Base-by-base conservation (phyloP, 2,888 invertebrate species). In the Drosophila maculinotata region DNA sequence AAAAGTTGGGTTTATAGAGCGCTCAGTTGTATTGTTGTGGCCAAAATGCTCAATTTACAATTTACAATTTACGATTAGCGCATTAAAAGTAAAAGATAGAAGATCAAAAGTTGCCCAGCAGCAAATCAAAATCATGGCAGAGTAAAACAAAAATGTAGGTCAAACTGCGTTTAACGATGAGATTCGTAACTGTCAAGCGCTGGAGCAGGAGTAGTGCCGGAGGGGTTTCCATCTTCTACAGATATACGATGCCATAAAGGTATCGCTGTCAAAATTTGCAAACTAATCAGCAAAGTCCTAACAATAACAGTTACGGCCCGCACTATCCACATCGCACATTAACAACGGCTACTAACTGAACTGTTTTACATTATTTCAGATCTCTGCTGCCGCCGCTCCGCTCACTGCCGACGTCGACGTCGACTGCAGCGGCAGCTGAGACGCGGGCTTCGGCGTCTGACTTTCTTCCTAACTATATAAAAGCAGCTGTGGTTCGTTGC, bases 391-490 rank as follows among this genome's bases (percentile, higher is more conserved):
- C 51, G 47, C 25, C 52, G 33, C n/a, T n/a, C n/a, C n/a, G n/a
- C n/a, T n/a, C n/a, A 44, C 66, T 58, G 62, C 51, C 39, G 47
- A 36, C 39, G 42, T 36, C 68, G 33, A 45, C 67, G 36, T n/a
- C 33, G 58, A 42, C 71, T 31, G 35, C 59, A 26, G 54, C 67
- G 8, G 33, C 51, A 12, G 31, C 57, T 39, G 52, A 62, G 52
- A 59, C 48, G 63, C 39, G 31, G 60, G 53, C 70, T 45, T 47
- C 51, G 71, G 51, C 76, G 74, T 75, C 82, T 69, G 83, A 90
- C 91, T 91, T 91, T 91, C 91, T 91, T 92, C 90, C 91, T 89
- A 89, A 91, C 86, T 89, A 91, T 92, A 91, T 91, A 91, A 91
- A 92, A 91, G 91, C 90, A 74, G 80, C 87, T 73, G 79, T 80